Evolutionary conservation across 1,140 invertebrate species (phyloP).

Genomic region (Cotesia typhae): DNA sequence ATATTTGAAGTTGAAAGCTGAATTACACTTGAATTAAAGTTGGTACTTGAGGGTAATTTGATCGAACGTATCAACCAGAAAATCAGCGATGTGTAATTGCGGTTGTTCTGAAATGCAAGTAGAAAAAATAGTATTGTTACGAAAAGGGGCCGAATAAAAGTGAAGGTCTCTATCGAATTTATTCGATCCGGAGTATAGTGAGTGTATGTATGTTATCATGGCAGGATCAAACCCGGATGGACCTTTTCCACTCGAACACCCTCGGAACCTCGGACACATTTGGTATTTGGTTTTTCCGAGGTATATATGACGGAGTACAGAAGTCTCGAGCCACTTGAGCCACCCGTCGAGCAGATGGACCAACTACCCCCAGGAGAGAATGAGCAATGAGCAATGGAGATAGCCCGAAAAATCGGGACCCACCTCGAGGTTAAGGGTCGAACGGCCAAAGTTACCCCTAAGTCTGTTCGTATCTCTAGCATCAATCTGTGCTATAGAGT

Average conservation of each 20-base stretch:
- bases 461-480: conserved; percentile 41
- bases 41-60: not conserved
- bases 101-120: conserved; percentile 14
- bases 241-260: conserved; percentile 34
- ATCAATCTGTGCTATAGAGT: no score
- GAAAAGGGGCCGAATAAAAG: not conserved
- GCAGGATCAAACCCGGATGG: conserved; percentile 33
- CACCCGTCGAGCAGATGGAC: conserved; percentile 55
- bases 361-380: conserved; percentile 58
- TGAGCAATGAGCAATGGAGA: conserved; percentile 17
- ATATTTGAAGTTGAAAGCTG: no score
- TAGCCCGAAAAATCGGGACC: conserved; percentile 15
- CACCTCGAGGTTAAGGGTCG: conserved; percentile 40
- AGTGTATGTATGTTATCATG: conserved; percentile 16
- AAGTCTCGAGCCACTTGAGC: not conserved
- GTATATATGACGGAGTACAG: conserved; percentile 35
- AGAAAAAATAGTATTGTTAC: not conserved
- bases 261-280: conserved; percentile 33
- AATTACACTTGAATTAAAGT: no score
- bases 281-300: conserved; percentile 11
- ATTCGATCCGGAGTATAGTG: conserved; percentile 26
- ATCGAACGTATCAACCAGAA: conserved; percentile 5
- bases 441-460: conserved; percentile 42
- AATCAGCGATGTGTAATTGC: conserved; percentile 26
- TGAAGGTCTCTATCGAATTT: conserved; percentile 28